These are phyloP conservation scores for Sphaeridia pumilis DNA, from an alignment of 2,888 invertebrate species.

Conservation along the genomic window DNA sequence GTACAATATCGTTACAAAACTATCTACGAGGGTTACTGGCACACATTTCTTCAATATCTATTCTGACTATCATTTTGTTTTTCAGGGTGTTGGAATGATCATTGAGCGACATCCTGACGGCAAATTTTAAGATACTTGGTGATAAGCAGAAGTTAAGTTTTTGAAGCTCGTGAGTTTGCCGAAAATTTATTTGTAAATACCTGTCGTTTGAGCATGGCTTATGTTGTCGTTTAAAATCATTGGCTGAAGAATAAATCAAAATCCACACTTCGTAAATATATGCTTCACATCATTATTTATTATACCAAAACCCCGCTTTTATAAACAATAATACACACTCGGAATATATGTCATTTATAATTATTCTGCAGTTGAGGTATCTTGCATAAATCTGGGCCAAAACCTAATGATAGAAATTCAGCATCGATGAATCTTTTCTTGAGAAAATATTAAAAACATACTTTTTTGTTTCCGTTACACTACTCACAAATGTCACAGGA, in stretches of 20 bases:
- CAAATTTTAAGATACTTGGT: constrained; percentile 26
- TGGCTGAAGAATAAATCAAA: no score
- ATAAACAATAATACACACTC: constrained; percentile 2
- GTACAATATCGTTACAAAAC: constrained; percentile 16
- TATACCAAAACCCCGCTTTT: not conserved
- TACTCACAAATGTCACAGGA: no score
- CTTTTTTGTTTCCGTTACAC: no score
- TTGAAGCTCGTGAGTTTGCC: not conserved
- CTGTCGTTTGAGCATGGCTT: no score
- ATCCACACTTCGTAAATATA: not conserved
- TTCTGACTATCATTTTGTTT: no score
- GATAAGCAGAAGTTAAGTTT: not conserved
- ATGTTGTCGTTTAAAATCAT: no score
- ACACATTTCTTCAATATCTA: no score
- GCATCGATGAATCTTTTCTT: constrained; percentile 7
- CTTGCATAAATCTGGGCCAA: not conserved
- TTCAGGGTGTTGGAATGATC: constrained; percentile 75
- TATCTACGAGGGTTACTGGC: no score
- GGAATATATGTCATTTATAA: not conserved
- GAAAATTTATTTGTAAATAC: not conserved
- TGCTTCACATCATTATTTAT: not conserved
- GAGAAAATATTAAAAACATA: constrained; percentile 13
- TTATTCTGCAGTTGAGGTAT: no score
- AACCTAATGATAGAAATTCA: not conserved
- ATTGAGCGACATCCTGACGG: constrained; percentile 80